A percentile compares a stretch with the other conserved stretches of the same genome.
Conservation (phyloP, 1,140 invertebrate species). For the Sesamia nonagrioides region DNA sequence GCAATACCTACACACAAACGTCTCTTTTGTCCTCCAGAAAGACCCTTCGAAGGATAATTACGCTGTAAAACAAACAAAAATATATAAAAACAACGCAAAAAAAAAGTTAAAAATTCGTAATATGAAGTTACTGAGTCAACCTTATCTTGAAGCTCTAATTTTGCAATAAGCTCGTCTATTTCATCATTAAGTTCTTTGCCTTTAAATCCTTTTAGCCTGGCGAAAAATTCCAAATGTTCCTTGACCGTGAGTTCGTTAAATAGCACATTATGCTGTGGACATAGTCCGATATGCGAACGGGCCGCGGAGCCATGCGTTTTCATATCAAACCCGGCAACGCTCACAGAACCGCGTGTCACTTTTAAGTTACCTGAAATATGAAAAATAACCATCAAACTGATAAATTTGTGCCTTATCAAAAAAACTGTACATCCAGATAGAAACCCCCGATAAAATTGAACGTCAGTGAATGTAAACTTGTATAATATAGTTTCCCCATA, state of each 20-base stretch:
- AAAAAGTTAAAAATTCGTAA: neutral
- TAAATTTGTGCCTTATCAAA: too few relatives aligned
- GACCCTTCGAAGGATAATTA: constrained; percentile 86
- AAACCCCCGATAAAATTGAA: neutral
- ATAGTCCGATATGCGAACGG: constrained; percentile 93
- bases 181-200: constrained; percentile 84
- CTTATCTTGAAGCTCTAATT: constrained; percentile 79
- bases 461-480: neutral
- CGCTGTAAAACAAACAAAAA: constrained; percentile 57
- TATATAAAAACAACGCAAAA: neutral
- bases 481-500: neutral
- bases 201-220: constrained; percentile 91
- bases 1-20: constrained; percentile 88
- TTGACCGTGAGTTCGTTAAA: constrained; percentile 96
- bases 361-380: constrained; percentile 82
- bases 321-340: constrained; percentile 92
- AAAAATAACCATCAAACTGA: neutral
- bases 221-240: constrained; percentile 97
- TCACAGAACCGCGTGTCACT: constrained; percentile 90
- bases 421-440: too few relatives aligned
- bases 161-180: constrained; percentile 80
- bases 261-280: constrained; percentile 98
- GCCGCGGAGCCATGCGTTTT: constrained; percentile 86
- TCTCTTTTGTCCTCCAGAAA: constrained; percentile 88
- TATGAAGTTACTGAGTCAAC: constrained; percentile 45